phyloP scores from a whole-genome alignment of 2,888 invertebrate genomes.

The Drosophila fulvimacula region DNA sequence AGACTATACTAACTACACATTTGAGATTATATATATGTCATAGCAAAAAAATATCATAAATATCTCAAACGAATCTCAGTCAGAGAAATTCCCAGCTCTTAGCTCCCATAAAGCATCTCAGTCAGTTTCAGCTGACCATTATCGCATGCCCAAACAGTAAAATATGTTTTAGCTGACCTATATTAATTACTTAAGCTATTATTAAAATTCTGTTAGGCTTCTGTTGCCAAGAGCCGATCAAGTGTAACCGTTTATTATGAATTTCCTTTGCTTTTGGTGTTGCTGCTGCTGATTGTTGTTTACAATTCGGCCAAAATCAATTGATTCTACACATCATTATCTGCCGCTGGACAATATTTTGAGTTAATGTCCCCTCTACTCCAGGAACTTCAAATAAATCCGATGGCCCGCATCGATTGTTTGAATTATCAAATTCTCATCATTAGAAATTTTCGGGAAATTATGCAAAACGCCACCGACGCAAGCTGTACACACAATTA shows the following conservation, averaged over 20 bases:
- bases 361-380: slow-evolving; percentile 7
- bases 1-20: too few species aligned
- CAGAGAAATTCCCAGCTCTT: neutral
- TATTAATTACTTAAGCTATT: neutral
- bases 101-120: neutral
- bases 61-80: neutral
- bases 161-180: slow-evolving; percentile 9
- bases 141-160: neutral
- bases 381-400: slow-evolving; percentile 32
- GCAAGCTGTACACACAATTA: slow-evolving; percentile 21
- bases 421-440: slow-evolving; percentile 69
- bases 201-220: neutral
- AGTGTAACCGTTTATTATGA: slow-evolving; percentile 3
- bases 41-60: neutral
- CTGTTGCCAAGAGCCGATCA: slow-evolving; percentile 14
- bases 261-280: slow-evolving; percentile 26
- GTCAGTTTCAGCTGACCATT: neutral
- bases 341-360: slow-evolving; percentile 16
- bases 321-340: slow-evolving; percentile 40
- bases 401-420: slow-evolving; percentile 48
- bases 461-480: slow-evolving; percentile 68
- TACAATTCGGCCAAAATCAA: slow-evolving; percentile 23
- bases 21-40: neutral
- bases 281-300: slow-evolving; percentile 11
- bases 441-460: slow-evolving; percentile 69